Base-by-base conservation (phyloP, 2,888 invertebrate species). In the Rapana venosa region DNA sequence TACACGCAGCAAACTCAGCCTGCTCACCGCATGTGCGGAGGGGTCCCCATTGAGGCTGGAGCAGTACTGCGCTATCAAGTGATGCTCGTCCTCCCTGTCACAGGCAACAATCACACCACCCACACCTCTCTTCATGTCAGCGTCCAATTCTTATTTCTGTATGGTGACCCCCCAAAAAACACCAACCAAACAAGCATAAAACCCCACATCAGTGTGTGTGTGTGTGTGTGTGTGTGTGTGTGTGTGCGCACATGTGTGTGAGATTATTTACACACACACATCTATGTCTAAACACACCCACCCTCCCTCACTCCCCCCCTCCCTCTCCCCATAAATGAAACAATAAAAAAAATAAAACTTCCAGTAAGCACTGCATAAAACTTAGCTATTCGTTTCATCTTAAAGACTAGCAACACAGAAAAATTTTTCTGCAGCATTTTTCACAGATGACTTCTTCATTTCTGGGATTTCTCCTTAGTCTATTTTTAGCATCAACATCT, bases 41-140 rank as follows among this genome's bases (percentile, higher is more conserved):
- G 95, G 93, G 92, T 96, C 96, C 61, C 96, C 98, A 96, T 98
- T 98, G 94, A 99, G 97, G 74, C 98, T 98, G 95, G 98, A 98
- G 96, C 99, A 99, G 97, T 99, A 99, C 96, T 98, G 98, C 1
- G 99, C 99, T 94, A 99, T 99, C 93, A 99, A 97, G 95, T 98
- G 98, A 96, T 99, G 99, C 96, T 99, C 98, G 95, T 99, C 98
- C 96, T 98, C 98, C 94, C 98, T 98, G 96, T 8, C 36, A 83
- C 81, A 83, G 47, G 5, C 35, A 87, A 70, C 26, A 58, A 22
- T 66, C n/a, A 66, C 66, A 70, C 2, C 26, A 22, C 47, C 47
- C 47, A 83, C 32, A 8, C 22, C 15, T 58, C 15, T 58, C 15
- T 15, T 61, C 61, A 61, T 70, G n/a, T 26, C 22, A 22, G 2